A percentile compares a stretch with the other conserved stretches of the same genome.
phyloP scores from a whole-genome alignment of 2,113 vertebrate species.

The Paradisaea rubra region DNA sequence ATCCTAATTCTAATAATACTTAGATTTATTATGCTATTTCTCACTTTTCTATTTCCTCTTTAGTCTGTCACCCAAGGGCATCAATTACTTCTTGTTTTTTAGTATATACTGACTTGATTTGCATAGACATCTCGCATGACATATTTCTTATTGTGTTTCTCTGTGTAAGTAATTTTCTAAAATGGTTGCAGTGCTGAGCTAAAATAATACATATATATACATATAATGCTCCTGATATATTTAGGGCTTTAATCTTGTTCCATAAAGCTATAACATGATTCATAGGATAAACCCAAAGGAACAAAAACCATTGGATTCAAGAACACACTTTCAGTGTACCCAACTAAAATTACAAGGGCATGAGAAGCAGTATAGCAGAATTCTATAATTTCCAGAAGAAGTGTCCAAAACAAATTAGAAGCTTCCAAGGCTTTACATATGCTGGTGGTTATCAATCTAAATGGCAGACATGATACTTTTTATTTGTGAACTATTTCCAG shows the following conservation, averaged over 20 bases:
- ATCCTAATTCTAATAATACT: not conserved
- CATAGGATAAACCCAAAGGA: not conserved
- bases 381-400: not conserved
- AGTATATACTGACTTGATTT: not conserved
- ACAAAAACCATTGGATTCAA: not conserved
- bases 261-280: not conserved
- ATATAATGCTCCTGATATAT: conserved; percentile 6
- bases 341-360: not conserved
- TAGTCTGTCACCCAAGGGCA: not conserved
- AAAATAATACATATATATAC: conserved; percentile 10
- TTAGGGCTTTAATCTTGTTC: conserved; percentile 22
- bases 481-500: not conserved
- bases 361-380: not conserved
- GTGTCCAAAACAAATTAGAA: not conserved
- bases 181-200: not conserved
- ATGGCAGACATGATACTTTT: not conserved
- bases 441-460: not conserved
- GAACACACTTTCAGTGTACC: not conserved
- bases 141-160: not conserved
- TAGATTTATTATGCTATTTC: not conserved
- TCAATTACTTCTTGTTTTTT: not conserved
- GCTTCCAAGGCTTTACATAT: not conserved
- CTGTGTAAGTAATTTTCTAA: conserved; percentile 24
- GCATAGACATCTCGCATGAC: not conserved
- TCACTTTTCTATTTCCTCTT: not conserved